Conservation (phyloP, 2,888 invertebrate genomes). For the Terebella lapidaria region DNA sequence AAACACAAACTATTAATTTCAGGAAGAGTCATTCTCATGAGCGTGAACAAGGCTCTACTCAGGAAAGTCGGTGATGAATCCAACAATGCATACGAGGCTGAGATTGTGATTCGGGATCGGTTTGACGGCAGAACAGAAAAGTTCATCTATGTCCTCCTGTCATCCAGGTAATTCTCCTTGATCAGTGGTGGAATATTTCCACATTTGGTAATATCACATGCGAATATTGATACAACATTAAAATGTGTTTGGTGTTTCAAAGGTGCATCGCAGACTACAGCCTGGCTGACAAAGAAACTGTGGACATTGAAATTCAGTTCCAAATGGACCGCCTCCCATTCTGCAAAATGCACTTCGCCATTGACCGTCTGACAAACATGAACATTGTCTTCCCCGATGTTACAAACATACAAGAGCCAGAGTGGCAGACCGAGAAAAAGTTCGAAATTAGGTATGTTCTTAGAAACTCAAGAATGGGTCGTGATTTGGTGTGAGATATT, state of each 20-base stretch:
- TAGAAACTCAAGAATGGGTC: too few species aligned
- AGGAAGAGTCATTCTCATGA: conserved; percentile 32
- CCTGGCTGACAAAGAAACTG: conserved; percentile 23
- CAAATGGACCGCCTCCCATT: conserved; percentile 46
- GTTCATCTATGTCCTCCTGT: too few species aligned
- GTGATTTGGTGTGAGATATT: too few species aligned
- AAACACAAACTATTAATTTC: neutral
- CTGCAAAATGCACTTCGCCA: conserved; percentile 44
- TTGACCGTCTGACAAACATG: conserved; percentile 34
- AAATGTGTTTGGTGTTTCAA: neutral
- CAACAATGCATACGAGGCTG: conserved; percentile 36
- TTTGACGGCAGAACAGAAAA: too few species aligned
- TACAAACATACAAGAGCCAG: too few species aligned
- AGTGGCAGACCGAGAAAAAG: too few species aligned
- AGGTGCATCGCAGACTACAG: conserved; percentile 5
- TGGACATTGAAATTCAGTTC: conserved; percentile 48
- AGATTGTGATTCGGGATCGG: conserved; percentile 37
- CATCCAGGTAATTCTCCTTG: too few species aligned
- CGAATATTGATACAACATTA: conserved; percentile 2
- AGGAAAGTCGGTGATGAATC: conserved; percentile 1
- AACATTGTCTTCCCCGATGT: conserved; percentile 47
- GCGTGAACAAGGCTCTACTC: conserved; percentile 18
- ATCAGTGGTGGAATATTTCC: conserved; percentile 37
- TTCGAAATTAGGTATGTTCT: too few species aligned
- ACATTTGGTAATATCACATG: conserved; percentile 20